Evolutionary conservation across 2,797 vertebrate genomes (phyloP).

Genomic region (Bothrops alternatus): DNA sequence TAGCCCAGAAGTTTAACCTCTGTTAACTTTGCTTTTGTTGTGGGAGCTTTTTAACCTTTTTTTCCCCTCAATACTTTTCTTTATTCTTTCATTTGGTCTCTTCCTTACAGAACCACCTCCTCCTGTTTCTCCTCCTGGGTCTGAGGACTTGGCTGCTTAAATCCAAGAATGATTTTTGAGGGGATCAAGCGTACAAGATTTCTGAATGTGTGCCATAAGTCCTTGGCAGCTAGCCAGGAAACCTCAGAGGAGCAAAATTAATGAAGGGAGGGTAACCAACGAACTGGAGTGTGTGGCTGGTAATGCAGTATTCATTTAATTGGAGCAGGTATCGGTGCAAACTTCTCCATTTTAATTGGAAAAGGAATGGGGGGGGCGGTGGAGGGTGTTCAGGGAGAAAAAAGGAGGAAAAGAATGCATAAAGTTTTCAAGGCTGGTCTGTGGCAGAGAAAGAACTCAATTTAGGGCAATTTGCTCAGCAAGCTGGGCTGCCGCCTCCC

Average conservation of each 20-base stretch:
- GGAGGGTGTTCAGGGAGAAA: conserved; percentile 77
- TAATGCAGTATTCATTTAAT: conserved; percentile 81
- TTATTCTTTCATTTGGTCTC: conserved; percentile 51
- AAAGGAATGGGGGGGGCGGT: conserved; percentile 69
- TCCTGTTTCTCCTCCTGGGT: conserved; percentile 72
- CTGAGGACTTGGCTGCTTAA: conserved; percentile 75
- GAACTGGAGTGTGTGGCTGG: conserved; percentile 72
- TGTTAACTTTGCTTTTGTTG: conserved; percentile 70
- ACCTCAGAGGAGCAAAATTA: conserved; percentile 79
- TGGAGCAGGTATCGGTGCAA: conserved; percentile 81
- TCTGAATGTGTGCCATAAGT: conserved; percentile 80
- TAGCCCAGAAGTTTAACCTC: conserved; percentile 77
- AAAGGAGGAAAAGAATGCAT: conserved; percentile 78
- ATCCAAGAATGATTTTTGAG: conserved; percentile 77
- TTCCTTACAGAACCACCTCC: conserved; percentile 65
- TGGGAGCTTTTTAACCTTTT: conserved; percentile 70
- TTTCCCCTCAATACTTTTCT: conserved; percentile 60
- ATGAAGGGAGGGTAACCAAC: conserved; percentile 78
- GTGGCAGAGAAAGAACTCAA: conserved; percentile 95
- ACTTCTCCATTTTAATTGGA: conserved; percentile 83
- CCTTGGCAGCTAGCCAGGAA: conserved; percentile 79
- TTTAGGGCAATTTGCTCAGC: conserved; percentile 99
- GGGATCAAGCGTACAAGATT: conserved; percentile 79
- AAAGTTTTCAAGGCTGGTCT: conserved; percentile 90
- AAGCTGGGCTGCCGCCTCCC: conserved; percentile 90